Conservation (phyloP, 2,797 vertebrate species). For the Acanthurus lineatus region DNA sequence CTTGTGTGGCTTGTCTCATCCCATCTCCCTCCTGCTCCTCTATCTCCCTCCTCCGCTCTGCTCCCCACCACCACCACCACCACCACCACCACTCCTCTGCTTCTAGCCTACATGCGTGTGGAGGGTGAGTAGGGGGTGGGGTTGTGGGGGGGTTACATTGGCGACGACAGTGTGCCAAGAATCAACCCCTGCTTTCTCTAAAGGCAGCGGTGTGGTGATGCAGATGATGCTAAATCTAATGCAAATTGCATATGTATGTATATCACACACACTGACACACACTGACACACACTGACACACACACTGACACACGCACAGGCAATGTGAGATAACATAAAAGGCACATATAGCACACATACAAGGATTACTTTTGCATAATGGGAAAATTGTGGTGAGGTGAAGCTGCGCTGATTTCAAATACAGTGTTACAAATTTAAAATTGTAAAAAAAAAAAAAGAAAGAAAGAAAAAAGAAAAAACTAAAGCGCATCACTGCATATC, state of each 20-base stretch:
- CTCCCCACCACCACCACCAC: slow-evolving; percentile 15
- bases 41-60: slow-evolving; percentile 52
- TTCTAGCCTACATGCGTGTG: slow-evolving; percentile 61
- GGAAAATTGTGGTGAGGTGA: slow-evolving; percentile 17
- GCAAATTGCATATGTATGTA: slow-evolving; percentile 45
- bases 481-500: background rate
- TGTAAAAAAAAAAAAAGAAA: background rate
- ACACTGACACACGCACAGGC: slow-evolving; percentile 32
- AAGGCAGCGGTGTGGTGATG: slow-evolving; percentile 51
- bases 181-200: slow-evolving; percentile 50
- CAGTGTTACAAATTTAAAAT: slow-evolving; percentile 29
- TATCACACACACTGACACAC: slow-evolving; percentile 21
- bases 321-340: slow-evolving; percentile 15
- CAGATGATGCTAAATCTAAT: slow-evolving; percentile 49
- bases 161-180: slow-evolving; percentile 54
- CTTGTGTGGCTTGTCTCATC: slow-evolving; percentile 86
- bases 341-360: slow-evolving; percentile 7
- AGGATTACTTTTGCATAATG: slow-evolving; percentile 14
- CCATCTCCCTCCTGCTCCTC: slow-evolving; percentile 80
- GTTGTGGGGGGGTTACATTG: slow-evolving; percentile 22
- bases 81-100: slow-evolving; percentile 35
- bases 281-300: slow-evolving; percentile 33
- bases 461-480: too few species aligned
- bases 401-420: slow-evolving; percentile 43
- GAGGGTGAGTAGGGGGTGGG: slow-evolving; percentile 11